phyloP scores from a whole-genome alignment of 2,113 vertebrate species.

The Alexandromys fortis region DNA sequence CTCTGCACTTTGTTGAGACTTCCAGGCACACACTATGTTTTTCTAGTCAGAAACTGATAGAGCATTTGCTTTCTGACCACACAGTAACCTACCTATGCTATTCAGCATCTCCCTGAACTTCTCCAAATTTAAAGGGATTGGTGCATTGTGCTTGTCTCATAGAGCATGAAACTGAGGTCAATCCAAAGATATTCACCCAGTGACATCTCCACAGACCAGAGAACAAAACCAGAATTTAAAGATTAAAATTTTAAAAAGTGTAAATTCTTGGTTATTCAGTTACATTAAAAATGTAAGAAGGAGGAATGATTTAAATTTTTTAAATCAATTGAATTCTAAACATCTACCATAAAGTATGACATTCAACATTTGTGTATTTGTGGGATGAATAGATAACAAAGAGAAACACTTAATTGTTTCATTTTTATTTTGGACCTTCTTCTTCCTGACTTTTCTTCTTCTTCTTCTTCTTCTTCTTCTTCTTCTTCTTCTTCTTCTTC shows the following conservation, averaged over 20 bases:
- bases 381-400: not conserved
- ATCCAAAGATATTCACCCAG: not conserved
- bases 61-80: not conserved
- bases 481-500: too few species aligned
- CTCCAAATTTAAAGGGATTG: not conserved
- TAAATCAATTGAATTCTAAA: not conserved
- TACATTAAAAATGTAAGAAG: not conserved
- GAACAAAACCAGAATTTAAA: not conserved
- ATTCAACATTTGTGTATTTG: slow-evolving; percentile 27
- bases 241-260: not conserved
- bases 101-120: not conserved
- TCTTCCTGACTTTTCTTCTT: not conserved
- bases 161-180: not conserved
- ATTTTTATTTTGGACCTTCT: not conserved
- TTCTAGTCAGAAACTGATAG: not conserved
- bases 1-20: not conserved
- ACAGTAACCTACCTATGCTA: not conserved
- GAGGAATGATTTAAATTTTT: not conserved
- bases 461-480: too few species aligned
- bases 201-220: not conserved
- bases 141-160: not conserved
- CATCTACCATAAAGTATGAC: not conserved
- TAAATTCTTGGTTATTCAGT: not conserved
- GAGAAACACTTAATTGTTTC: not conserved
- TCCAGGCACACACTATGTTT: not conserved